phyloP scores from a whole-genome alignment of 2,888 invertebrate genomes.

The Archips xylosteana region DNA sequence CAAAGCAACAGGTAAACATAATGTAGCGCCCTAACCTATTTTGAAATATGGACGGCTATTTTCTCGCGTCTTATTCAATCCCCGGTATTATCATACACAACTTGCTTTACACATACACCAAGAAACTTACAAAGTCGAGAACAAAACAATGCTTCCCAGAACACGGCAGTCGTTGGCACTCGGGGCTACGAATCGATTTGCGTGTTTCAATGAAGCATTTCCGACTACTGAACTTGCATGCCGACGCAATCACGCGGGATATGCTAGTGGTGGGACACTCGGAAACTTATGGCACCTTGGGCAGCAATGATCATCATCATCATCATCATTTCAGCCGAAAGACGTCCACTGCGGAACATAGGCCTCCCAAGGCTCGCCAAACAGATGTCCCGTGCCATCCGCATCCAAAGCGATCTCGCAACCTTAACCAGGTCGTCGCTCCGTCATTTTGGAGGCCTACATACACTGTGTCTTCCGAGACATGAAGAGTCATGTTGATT shows the following conservation, averaged over 20 bases:
- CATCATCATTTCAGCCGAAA: no score
- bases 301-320: no score
- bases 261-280: neutral
- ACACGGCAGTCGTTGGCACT: constrained; percentile 39
- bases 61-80: neutral
- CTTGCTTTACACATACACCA: neutral
- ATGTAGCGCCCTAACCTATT: neutral
- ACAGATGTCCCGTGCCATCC: no score
- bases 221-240: constrained; percentile 28
- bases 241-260: constrained; percentile 4
- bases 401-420: no score
- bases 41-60: neutral
- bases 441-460: no score
- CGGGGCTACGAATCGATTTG: constrained; percentile 43
- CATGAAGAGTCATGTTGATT: no score
- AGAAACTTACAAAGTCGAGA: neutral
- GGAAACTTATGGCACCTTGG: neutral
- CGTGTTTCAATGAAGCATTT: constrained; percentile 28
- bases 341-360: no score
- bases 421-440: no score
- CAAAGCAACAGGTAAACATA: no score
- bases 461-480: no score
- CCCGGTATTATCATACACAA: neutral
- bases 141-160: constrained; percentile 32
- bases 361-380: no score